Conservation (phyloP, 2,113 vertebrate species). For the Pelecanus crispus region DNA sequence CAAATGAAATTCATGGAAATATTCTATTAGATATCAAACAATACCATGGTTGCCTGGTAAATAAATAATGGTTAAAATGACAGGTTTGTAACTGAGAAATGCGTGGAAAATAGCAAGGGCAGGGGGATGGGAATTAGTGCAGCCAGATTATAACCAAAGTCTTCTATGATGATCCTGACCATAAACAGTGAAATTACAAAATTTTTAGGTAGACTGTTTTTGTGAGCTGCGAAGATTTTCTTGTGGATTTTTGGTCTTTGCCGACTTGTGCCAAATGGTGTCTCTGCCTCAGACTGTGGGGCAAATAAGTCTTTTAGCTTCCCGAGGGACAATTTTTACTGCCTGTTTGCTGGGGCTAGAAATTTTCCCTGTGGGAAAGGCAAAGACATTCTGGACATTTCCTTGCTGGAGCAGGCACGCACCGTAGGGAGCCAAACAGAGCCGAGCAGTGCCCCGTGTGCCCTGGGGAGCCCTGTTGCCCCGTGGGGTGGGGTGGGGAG, state of each 20-base stretch:
- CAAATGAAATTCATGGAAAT: neutral
- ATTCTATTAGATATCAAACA: neutral
- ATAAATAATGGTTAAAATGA: conserved; percentile 40
- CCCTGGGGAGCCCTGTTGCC: neutral
- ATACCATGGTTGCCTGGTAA: neutral
- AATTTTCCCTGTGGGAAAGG: neutral
- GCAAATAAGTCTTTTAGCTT: neutral
- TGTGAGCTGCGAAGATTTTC: neutral
- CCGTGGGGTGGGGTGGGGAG: neutral
- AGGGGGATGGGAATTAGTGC: neutral
- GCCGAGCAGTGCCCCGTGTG: rapidly evolving
- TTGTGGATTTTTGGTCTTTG: neutral
- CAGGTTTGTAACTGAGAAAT: neutral
- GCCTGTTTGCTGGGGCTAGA: neutral
- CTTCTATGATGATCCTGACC: neutral
- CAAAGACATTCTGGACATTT: neutral
- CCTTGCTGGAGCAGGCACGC: neutral
- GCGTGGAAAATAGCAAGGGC: neutral
- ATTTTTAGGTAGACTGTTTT: neutral
- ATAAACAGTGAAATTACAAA: neutral
- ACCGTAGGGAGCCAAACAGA: neutral
- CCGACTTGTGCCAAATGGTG: neutral
- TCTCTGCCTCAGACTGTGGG: neutral
- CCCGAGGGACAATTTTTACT: neutral
- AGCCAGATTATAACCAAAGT: neutral